Evolutionary conservation across 2,888 invertebrate genomes (phyloP).

Genomic region (Lymantria monacha): DNA sequence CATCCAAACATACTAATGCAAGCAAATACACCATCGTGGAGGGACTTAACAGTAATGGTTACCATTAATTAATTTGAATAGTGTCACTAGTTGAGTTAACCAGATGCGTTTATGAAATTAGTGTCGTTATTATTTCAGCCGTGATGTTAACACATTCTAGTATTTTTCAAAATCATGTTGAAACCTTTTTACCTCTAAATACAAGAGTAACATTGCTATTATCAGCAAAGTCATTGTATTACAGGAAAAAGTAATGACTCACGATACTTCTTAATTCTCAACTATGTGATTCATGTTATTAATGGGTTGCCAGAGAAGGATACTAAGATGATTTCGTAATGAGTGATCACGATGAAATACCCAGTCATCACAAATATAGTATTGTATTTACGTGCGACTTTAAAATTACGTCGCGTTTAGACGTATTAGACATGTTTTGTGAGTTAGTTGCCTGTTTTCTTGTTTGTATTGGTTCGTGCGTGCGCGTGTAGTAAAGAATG

Average conservation of each 20-base stretch:
- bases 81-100: too few relatives aligned
- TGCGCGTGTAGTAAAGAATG: constrained; percentile 69
- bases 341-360: too few relatives aligned
- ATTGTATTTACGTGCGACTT: not conserved
- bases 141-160: too few relatives aligned
- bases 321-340: not conserved
- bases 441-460: constrained; percentile 50
- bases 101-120: too few relatives aligned
- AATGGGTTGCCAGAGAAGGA: constrained; percentile 20
- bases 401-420: constrained; percentile 32
- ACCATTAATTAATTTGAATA: too few relatives aligned
- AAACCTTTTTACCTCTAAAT: too few relatives aligned
- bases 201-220: not conserved
- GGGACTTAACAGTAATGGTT: too few relatives aligned
- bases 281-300: constrained; percentile 30
- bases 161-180: too few relatives aligned
- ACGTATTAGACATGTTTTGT: constrained; percentile 49
- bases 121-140: too few relatives aligned
- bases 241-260: not conserved
- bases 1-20: too few relatives aligned
- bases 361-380: not conserved
- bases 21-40: too few relatives aligned
- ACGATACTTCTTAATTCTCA: constrained; percentile 10
- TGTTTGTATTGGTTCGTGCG: constrained; percentile 75
- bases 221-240: constrained; percentile 12